A percentile compares a stretch with the other conserved stretches of the same genome.
Evolutionary conservation across 2,888 invertebrate genomes (phyloP).

Genomic region (Drosophila maculinotata): DNA sequence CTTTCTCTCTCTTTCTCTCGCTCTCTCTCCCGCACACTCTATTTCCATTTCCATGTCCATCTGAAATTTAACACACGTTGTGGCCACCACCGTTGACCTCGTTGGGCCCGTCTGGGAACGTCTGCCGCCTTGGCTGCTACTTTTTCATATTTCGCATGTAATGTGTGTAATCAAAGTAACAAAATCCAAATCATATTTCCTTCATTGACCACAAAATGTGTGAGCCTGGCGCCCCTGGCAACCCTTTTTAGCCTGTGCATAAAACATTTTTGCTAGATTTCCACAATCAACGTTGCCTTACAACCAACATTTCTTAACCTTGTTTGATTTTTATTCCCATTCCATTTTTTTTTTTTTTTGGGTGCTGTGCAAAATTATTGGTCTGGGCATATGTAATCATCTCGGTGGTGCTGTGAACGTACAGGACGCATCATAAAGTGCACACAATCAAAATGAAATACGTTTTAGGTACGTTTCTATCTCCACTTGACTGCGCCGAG

Average conservation of each 20-base stretch:
- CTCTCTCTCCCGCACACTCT: neutral
- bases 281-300: constrained; percentile 70
- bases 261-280: constrained; percentile 75
- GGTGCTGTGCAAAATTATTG: constrained; percentile 74
- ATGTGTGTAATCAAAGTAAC: constrained; percentile 82
- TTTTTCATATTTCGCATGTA: constrained; percentile 76
- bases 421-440: constrained; percentile 70
- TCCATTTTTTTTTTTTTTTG: constrained; percentile 9
- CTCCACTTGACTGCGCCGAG: constrained; percentile 9
- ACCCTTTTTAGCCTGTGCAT: constrained; percentile 68
- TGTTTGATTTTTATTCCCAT: constrained; percentile 73
- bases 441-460: constrained; percentile 77
- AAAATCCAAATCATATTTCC: constrained; percentile 84
- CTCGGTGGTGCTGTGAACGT: constrained; percentile 43
- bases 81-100: constrained; percentile 54
- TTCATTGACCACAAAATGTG: constrained; percentile 82
- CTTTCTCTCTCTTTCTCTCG: constrained; percentile 1
- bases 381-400: constrained; percentile 83
- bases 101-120: constrained; percentile 47
- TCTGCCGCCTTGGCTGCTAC: constrained; percentile 54
- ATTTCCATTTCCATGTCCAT: constrained; percentile 11
- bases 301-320: constrained; percentile 77
- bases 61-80: constrained; percentile 75
- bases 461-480: constrained; percentile 60
- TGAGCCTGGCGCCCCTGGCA: constrained; percentile 39